These are phyloP conservation scores for Hirundichthys speculiger DNA, from an alignment of 2,113 vertebrate species.

Conservation along the genomic window DNA sequence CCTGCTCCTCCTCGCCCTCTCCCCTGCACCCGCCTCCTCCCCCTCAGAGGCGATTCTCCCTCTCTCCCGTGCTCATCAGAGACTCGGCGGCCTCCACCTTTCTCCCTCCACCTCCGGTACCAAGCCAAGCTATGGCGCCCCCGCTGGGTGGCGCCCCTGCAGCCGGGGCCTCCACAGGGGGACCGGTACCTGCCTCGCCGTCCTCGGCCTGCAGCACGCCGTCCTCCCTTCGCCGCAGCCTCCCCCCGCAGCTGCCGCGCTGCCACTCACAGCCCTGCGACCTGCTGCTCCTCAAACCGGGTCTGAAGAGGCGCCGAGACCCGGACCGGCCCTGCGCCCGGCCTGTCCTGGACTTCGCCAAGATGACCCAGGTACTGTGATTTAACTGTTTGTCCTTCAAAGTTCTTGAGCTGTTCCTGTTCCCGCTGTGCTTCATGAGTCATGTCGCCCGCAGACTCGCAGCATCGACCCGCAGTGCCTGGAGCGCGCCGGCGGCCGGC, in stretches of 20 bases:
- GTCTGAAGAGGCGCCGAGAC: constrained; percentile 88
- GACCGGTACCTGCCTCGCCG: constrained; percentile 78
- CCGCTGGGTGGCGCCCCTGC: constrained; percentile 72
- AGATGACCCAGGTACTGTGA: constrained; percentile 90
- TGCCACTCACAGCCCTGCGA: constrained; percentile 94
- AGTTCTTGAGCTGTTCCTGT: not conserved
- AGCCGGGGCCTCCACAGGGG: constrained; percentile 7
- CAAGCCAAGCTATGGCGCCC: constrained; percentile 78
- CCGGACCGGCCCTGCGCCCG: constrained; percentile 84
- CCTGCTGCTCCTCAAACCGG: constrained; percentile 83
- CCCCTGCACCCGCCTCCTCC: constrained; percentile 80
- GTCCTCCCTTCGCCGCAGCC: constrained; percentile 82
- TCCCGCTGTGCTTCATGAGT: not conserved
- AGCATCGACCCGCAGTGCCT: constrained; percentile 81
- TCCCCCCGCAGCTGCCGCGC: constrained; percentile 85
- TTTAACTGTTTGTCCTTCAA: no score
- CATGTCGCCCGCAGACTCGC: constrained; percentile 69
- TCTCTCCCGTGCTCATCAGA: constrained; percentile 81
- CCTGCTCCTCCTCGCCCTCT: constrained; percentile 79
- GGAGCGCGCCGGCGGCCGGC: constrained; percentile 77
- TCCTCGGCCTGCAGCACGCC: constrained; percentile 88
- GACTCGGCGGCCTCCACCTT: constrained; percentile 67
- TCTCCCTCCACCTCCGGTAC: constrained; percentile 73
- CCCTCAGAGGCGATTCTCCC: constrained; percentile 87
- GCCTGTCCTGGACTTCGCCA: constrained; percentile 87